Evolutionary conservation across 2,797 vertebrate species (phyloP).

Genomic region (Rhincodon typus): DNA sequence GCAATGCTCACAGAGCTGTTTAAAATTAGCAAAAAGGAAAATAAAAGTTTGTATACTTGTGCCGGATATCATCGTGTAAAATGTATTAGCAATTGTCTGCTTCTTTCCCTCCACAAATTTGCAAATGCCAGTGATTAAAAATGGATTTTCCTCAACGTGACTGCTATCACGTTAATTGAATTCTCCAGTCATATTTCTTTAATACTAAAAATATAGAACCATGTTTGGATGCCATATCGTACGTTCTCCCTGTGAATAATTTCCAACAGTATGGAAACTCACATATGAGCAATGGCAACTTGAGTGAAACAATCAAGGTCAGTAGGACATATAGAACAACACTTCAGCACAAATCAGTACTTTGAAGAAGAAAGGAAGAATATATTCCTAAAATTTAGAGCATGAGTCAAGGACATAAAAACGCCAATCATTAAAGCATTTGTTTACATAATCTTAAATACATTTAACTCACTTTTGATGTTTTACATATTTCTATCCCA

Average conservation of each 20-base stretch:
- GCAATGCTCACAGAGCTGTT: neutral
- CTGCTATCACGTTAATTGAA: neutral
- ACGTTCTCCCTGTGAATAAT: neutral
- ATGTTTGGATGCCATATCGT: neutral
- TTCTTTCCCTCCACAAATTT: neutral
- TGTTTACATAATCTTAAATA: too few relatives aligned
- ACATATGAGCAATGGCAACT: neutral
- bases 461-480: neutral
- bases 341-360: neutral
- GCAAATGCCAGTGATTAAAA: neutral
- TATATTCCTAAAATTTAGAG: neutral
- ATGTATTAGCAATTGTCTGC: neutral
- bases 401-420: neutral
- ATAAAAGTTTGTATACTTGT: neutral
- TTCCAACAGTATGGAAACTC: neutral
- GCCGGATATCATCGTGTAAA: neutral
- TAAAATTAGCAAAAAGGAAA: neutral
- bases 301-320: neutral
- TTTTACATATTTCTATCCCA: neutral
- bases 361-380: neutral
- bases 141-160: neutral
- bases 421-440: neutral
- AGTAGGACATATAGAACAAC: neutral
- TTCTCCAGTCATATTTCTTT: neutral
- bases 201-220: neutral